A percentile compares a stretch with the other conserved stretches of the same genome.
phyloP scores from a whole-genome alignment of 2,888 invertebrate genomes.

The Escarpia spicata region DNA sequence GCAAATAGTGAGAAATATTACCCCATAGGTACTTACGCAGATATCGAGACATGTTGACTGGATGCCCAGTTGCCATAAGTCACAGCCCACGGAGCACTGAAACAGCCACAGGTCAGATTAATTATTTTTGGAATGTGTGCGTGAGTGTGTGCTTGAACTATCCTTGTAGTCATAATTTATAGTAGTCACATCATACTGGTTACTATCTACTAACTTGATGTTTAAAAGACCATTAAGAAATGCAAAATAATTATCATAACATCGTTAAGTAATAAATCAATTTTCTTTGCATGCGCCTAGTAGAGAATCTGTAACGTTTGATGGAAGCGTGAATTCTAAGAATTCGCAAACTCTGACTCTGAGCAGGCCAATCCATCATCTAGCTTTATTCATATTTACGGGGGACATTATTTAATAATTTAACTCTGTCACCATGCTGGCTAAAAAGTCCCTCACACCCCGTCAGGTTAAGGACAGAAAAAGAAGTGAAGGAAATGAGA shows the following conservation, averaged over 20 bases:
- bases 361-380: conserved; percentile 8
- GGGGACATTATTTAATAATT: background rate
- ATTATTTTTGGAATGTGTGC: background rate
- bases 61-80: conserved; percentile 28
- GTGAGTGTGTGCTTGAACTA: background rate
- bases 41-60: conserved; percentile 30
- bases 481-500: background rate
- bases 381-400: background rate
- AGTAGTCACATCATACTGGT: background rate
- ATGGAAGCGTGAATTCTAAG: background rate
- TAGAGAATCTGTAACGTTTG: background rate
- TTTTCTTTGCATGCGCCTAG: background rate
- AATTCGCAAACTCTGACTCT: background rate
- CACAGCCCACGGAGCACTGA: conserved; percentile 36
- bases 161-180: background rate
- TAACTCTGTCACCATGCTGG: background rate
- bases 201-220: background rate
- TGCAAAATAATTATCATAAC: background rate
- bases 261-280: background rate
- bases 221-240: background rate
- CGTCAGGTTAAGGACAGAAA: background rate
- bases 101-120: conserved; percentile 3
- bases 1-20: background rate
- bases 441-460: background rate
- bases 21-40: conserved; percentile 29